phyloP scores from a whole-genome alignment of 2,113 vertebrate species.

The Corvus cornix region DNA sequence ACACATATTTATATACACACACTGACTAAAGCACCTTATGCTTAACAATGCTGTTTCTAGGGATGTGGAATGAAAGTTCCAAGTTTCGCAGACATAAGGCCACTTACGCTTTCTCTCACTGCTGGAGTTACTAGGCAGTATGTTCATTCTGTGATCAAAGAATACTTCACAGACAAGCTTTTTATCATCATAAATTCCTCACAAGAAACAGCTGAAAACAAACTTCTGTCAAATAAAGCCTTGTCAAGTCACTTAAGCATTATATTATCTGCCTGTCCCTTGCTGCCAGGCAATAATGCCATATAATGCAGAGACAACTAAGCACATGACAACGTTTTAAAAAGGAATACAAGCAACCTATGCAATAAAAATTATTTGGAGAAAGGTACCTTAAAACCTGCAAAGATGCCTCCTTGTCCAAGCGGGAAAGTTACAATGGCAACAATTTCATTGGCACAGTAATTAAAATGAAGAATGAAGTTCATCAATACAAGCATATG shows the following conservation, averaged over 20 bases:
- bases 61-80: not conserved
- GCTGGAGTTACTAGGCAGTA: not conserved
- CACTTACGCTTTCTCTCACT: not conserved
- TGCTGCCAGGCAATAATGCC: not conserved
- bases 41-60: not conserved
- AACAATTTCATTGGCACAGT: not conserved
- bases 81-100: not conserved
- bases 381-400: not conserved
- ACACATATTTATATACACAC: fast-evolving
- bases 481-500: not conserved
- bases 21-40: not conserved
- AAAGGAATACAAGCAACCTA: not conserved
- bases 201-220: not conserved
- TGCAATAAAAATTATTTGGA: not conserved
- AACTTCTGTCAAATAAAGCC: not conserved
- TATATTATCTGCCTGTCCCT: not conserved
- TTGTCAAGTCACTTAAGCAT: not conserved
- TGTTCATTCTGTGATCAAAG: not conserved
- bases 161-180: not conserved
- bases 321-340: not conserved
- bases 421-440: not conserved
- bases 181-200: not conserved
- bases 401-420: not conserved
- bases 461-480: not conserved
- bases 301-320: not conserved